Evolutionary conservation across 2,888 invertebrate species (phyloP), one percentile per base, ranked within the genome.

Genomic region (Diaperis boleti): DNA sequence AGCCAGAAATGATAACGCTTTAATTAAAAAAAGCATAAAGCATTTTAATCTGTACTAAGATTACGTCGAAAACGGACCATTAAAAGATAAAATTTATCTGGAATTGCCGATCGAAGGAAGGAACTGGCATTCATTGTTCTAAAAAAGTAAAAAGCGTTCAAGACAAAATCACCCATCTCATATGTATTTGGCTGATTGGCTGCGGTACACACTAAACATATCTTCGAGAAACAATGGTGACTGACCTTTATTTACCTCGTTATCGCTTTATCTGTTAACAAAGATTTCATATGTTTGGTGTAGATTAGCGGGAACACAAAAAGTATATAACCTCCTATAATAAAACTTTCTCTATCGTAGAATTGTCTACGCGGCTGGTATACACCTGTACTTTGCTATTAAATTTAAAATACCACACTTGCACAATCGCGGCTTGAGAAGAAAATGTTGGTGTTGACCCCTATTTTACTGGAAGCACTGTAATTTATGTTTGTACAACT

Each of bases 51-150:
- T 45, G 11, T 22, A 13, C 14, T 1, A 7, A 31, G 47, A 47
- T 47, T 47, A 47, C 13, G 14, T 47, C 14, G 13, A 20, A 11
- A 14, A 45, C 45, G 6, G 26, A 13, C 47, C 47, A 22, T 29
- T 45, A 45, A 45, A 44, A 45, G 45, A 6, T 8, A 1, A 26
- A 26, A 26, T 8, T 6, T 8, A 10, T 15, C 47, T 47, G 14
- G 15, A 47, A 47, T 14, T 15, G 29, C 31, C 31, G 13, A n/a
- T n/a, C n/a, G 44, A 13, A 10, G 13, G 4, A 13, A 26, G 22
- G 20, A 42, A 31, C 31, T n/a, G n/a, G 10, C 4, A 11, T 10
- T 14, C 13, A 37, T 13, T 37, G n/a, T 5, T 5, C 3, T 37
- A n/a, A 39, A 15, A 39, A 39, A 39, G 1, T 15, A 15, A n/a